Evolutionary conservation across 2,113 vertebrate genomes (phyloP), one percentile per base, ranked within the genome.

Genomic region (Platanista minor): DNA sequence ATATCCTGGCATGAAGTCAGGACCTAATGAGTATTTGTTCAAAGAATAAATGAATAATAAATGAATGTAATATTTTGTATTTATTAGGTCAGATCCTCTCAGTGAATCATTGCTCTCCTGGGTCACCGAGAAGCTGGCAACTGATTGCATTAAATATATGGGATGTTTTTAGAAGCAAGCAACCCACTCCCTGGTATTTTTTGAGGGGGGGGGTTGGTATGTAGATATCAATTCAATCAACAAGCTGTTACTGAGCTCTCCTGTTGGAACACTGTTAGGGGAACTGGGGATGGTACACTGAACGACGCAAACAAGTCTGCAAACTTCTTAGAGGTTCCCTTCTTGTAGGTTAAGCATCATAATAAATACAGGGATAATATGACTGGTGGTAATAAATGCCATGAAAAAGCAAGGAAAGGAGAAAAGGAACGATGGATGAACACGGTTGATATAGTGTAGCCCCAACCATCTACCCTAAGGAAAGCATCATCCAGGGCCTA

Each of bases 11-110:
- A 80, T 43, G 23, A 57, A 90, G 43, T 87, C 57, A 93, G 36
- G 67, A 61, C 43, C 41, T 91, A 89, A 67, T 81, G 91, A 83
- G 86, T 84, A 87, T 69, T 88, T 97, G 87, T 66, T 29, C 27
- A 54, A 67, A 71, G 83, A 88, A 95, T 72, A 80, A 46, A 39
- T 89, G 57, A 96, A 94, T 95, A 92, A 92, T 82, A 96, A 93
- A 95, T 86, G n/a, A 82, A 81, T 71, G 64, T 15, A 87, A 90
- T 80, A 75, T 71, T 88, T 96, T 59, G 14, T 46, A 89, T 93
- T 96, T 74, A 86, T 78, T 75, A 43, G 41, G 83, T 87, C 57
- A 83, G 52, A 62, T 94, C n/a, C 17, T 88, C 23, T 61, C 80
- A 29, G 27, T 46, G 61, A 94, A 75, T 90, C 82, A 87, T 69